phyloP scores from a whole-genome alignment of 2,888 invertebrate species.

The Mesodorylaimus sp. region DNA sequence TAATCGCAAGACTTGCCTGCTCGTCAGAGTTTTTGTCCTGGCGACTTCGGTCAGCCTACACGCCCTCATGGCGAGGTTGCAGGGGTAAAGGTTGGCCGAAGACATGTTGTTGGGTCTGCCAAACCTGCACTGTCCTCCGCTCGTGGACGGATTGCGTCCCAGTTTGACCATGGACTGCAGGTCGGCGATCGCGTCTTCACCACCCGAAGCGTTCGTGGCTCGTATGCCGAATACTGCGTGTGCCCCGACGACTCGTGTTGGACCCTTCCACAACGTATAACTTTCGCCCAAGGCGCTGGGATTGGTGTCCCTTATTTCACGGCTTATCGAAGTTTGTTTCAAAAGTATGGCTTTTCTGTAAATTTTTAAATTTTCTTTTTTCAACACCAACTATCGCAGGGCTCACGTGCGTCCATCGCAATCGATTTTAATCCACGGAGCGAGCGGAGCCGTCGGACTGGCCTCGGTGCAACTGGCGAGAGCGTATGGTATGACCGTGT shows the following conservation, averaged over 20 bases:
- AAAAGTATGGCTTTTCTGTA: constrained; percentile 13
- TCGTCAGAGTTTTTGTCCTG: too few species aligned
- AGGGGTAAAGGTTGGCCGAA: too few species aligned
- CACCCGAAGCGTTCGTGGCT: neutral
- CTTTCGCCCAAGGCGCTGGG: constrained; percentile 39
- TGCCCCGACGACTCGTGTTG: neutral
- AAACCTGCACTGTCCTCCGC: neutral
- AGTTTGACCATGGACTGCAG: too few species aligned
- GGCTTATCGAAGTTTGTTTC: constrained; percentile 39
- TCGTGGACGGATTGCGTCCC: neutral
- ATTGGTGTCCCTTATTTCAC: constrained; percentile 42
- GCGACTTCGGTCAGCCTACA: too few species aligned
- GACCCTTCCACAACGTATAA: constrained; percentile 28
- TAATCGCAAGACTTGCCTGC: too few species aligned
- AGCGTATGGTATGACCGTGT: constrained; percentile 31
- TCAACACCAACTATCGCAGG: too few species aligned
- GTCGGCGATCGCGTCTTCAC: constrained; percentile 35
- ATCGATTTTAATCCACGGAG: constrained; percentile 41
- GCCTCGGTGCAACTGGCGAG: constrained; percentile 39
- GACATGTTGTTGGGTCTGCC: too few species aligned
- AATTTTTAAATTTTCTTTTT: neutral
- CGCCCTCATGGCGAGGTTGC: too few species aligned
- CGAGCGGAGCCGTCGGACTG: constrained; percentile 38
- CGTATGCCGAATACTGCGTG: constrained; percentile 11
- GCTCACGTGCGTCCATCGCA: constrained; percentile 33